Evolutionary conservation across 1,140 invertebrate genomes (phyloP).

Genomic region (Heliconius hewitsoni): DNA sequence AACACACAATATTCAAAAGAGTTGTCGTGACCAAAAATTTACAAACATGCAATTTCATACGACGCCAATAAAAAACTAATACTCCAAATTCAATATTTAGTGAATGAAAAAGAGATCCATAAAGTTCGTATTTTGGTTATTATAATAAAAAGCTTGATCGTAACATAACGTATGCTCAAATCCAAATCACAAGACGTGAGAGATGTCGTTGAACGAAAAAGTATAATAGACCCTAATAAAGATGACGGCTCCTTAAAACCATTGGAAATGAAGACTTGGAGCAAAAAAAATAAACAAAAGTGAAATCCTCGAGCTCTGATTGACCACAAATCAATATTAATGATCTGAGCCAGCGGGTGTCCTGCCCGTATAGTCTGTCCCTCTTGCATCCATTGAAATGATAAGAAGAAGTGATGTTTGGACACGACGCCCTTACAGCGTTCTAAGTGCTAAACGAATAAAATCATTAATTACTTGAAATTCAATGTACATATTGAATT

Average conservation of each 20-base stretch:
- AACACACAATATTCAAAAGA: background rate
- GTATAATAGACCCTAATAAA: constrained; percentile 58
- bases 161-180: constrained; percentile 18
- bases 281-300: constrained; percentile 77
- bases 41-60: constrained; percentile 11
- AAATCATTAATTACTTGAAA: constrained; percentile 80
- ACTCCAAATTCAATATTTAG: constrained; percentile 34
- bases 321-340: constrained; percentile 82
- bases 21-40: background rate
- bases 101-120: constrained; percentile 33
- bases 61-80: constrained; percentile 29
- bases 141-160: constrained; percentile 30
- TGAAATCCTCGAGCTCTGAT: constrained; percentile 79
- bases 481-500: constrained; percentile 81
- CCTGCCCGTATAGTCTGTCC: constrained; percentile 51
- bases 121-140: constrained; percentile 34
- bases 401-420: constrained; percentile 65
- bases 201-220: constrained; percentile 50
- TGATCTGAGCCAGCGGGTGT: constrained; percentile 77
- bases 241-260: constrained; percentile 63
- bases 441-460: constrained; percentile 81
- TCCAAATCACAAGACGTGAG: constrained; percentile 33
- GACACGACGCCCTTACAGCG: constrained; percentile 79
- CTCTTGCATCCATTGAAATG: constrained; percentile 41
- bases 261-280: constrained; percentile 46